These are phyloP conservation scores for Thomomys bottae DNA, from an alignment of 2,113 vertebrate species.

Conservation along the genomic window DNA sequence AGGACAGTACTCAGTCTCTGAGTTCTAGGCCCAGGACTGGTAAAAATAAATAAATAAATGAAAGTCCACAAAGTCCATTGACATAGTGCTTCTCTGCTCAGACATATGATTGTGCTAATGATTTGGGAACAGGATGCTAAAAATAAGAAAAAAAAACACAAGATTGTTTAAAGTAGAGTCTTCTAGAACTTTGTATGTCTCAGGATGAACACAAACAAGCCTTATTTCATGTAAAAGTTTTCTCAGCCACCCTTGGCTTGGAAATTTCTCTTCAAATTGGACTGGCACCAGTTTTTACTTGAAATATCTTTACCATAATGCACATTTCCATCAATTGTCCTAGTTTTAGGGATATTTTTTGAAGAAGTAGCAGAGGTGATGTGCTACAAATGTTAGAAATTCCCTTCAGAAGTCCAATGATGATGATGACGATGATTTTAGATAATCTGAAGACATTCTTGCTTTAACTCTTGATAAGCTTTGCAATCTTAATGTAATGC, in stretches of 20 bases:
- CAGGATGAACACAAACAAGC: neutral
- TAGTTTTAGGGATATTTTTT: conserved; percentile 19
- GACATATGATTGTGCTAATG: conserved; percentile 87
- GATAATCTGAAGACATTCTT: conserved; percentile 44
- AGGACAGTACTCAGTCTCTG: too few relatives aligned
- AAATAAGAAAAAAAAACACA: conserved; percentile 82
- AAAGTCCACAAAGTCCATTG: conserved; percentile 76
- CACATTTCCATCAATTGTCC: conserved; percentile 12
- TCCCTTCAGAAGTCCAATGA: conserved; percentile 61
- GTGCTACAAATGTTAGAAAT: conserved; percentile 58
- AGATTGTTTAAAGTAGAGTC: conserved; percentile 16
- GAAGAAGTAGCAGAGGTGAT: conserved; percentile 20
- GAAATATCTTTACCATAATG: neutral
- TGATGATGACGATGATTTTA: neutral
- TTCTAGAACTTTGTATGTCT: conserved; percentile 64
- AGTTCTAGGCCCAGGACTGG: too few relatives aligned
- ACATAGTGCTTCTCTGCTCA: conserved; percentile 75
- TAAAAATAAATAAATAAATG: conserved; percentile 81
- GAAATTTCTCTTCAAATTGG: conserved; percentile 24
- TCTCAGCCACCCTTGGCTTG: neutral
- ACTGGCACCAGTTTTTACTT: conserved; percentile 6
- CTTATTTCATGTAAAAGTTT: conserved; percentile 28
- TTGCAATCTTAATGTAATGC: neutral
- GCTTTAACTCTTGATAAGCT: conserved; percentile 59
- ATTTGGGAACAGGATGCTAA: conserved; percentile 81